Evolutionary conservation across 2,888 invertebrate genomes (phyloP), one percentile per base, ranked within the genome.

Genomic region (Tenthredo amoena): DNA sequence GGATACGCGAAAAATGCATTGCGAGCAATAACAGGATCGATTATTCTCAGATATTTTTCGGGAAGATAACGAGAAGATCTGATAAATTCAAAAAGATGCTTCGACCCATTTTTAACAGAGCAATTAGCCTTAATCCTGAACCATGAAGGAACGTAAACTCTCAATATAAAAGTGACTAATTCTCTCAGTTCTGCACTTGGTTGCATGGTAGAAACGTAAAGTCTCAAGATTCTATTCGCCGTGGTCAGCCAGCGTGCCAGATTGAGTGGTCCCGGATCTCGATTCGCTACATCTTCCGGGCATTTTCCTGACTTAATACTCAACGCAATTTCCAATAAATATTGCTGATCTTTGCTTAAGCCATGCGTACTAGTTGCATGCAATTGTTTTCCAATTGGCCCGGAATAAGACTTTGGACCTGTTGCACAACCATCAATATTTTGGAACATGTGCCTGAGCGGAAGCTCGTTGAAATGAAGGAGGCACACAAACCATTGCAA

Each of bases 1-100:
- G 88, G 87, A 85, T 91, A 89, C 10, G 88, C 90, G 86, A 89
- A 91, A 83, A 86, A 89, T 62, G 85, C 86, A 72, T 90, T 90
- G 62, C 88, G 77, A 68, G 88, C 85, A 85, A 89, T 88, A 26
- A 89, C 88, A 40, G 87, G 86, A 87, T 89, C 87, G 9, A 90
- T 85, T 15, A 89, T 84, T 12, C 84, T 86, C 81, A 87, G 84
- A 82, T 31, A 15, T 81, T 74, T 55, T 77, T 86, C 55, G 12
- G 15, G 31, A n/a, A 88, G 50, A 84, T 82, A 79, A 50, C 87
- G 77, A 40, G 87, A 79, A 76, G 68, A 79, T 84, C 50, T 37
- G 15, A 88, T 87, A 1, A 84, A 58, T 62, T 86, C 15, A 26
- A 82, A 87, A 26, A 87, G 47, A 86, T 87, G 86, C 62, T 84